Base-by-base conservation (phyloP, 2,888 invertebrate genomes). In the Pomacea canaliculata region DNA sequence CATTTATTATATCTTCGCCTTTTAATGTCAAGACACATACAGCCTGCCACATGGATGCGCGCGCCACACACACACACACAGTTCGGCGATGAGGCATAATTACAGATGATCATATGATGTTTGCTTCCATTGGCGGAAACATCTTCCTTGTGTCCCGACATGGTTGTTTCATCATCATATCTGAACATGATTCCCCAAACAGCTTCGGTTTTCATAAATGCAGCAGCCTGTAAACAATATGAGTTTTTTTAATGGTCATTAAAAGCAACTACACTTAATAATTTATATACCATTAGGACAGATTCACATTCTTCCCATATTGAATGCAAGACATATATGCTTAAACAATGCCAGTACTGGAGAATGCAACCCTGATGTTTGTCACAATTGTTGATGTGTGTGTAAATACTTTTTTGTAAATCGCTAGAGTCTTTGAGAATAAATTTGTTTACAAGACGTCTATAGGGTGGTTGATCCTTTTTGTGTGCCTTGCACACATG, bases 141-240 rank as follows among this genome's bases (percentile, higher is more conserved):
- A 89, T 90, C 89, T 71, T 86, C 83, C 78, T 89, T 90, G 83
- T 90, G 90, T 27, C 89, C 89, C 83, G 81, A 81, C 90, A 78
- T 86, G 81, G 60, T 83, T 59, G 87, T 83, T 65, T 86, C 87
- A 19, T 82, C 83, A 67, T 85, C 85, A 65, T 97, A 23, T 94
- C 94, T 7, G 78, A 78, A 81, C 96, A 96, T 66, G 96, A 96
- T 90, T 97, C 97, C 69, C 94, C 97, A 92, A 97, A 97, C 65
- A 93, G 93, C 83, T 93, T 93, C n/a, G 96, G 96, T 97, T 98
- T 88, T 95, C 95, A 91, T 96, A 98, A 88, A 98, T 95, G 91
- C 98, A 98, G 90, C 98, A 98, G 92, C 96, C 97, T 97, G 86
- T 13, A 23, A 23, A 62, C 27, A 23, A n/a, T 5, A 70, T 19